Percentiles rank a stretch among this genome's conserved stretches.
These are phyloP conservation scores for Hyles lineata DNA, from an alignment of 2,888 invertebrate genomes.

Conservation along the genomic window DNA sequence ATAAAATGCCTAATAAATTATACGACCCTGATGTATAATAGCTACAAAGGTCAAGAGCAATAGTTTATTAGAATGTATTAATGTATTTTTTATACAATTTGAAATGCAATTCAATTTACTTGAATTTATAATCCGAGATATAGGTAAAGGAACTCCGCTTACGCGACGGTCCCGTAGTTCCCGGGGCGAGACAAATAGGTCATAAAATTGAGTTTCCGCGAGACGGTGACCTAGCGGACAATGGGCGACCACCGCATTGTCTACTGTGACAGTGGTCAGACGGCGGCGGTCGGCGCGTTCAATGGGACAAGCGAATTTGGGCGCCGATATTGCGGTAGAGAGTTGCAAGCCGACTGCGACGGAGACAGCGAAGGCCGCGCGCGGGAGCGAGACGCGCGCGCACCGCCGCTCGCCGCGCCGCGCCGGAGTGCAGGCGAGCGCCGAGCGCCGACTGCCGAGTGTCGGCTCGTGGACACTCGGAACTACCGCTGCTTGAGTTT, in stretches of 20 bases:
- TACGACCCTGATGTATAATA: no score
- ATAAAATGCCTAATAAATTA: not conserved
- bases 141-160: conserved; percentile 54
- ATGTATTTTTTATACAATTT: conserved; percentile 21
- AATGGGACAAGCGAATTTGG: conserved; percentile 77
- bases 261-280: conserved; percentile 69
- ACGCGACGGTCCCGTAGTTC: conserved; percentile 55
- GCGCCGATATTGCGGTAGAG: conserved; percentile 60
- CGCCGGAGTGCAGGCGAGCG: not conserved
- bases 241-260: conserved; percentile 70
- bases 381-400: conserved; percentile 53
- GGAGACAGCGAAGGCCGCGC: conserved; percentile 45
- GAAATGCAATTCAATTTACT: not conserved
- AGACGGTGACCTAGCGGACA: conserved; percentile 68
- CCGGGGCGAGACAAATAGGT: conserved; percentile 61
- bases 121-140: conserved; percentile 18
- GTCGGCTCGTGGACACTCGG: conserved; percentile 66
- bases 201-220: conserved; percentile 64
- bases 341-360: conserved; percentile 51
- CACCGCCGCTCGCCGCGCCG: conserved; percentile 41
- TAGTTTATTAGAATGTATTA: conserved; percentile 8
- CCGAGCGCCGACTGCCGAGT: conserved; percentile 31
- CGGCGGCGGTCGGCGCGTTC: conserved; percentile 63
- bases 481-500: conserved; percentile 77
- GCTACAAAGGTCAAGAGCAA: conserved; percentile 8